A percentile compares a stretch with the other conserved stretches of the same genome.
phyloP scores from a whole-genome alignment of 2,113 vertebrate species.

The Syngnathus scovelli region DNA sequence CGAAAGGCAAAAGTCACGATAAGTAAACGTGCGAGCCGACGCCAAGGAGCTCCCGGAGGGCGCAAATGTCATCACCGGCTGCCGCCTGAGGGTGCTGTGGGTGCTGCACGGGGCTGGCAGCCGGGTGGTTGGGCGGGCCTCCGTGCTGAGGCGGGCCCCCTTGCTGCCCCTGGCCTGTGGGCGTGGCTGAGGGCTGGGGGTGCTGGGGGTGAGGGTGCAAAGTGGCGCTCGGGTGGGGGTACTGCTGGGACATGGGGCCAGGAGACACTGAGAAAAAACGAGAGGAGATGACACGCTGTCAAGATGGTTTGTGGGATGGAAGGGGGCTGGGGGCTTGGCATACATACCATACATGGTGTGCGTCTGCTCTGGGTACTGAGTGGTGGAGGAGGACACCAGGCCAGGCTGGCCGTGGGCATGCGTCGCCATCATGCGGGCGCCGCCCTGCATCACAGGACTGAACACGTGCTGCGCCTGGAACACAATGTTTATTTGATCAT shows the following conservation, averaged over 20 bases:
- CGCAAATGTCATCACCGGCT: constrained; percentile 38
- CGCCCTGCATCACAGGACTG: constrained; percentile 91
- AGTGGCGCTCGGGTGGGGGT: constrained; percentile 84
- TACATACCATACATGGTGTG: constrained; percentile 98
- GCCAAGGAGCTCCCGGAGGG: neutral
- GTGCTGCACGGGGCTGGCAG: constrained; percentile 94
- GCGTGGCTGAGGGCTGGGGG: constrained; percentile 94
- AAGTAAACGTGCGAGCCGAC: neutral
- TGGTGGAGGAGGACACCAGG: constrained; percentile 87
- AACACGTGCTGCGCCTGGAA: constrained; percentile 91
- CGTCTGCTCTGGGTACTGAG: constrained; percentile 95
- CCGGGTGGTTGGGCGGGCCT: constrained; percentile 83
- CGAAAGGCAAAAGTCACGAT: neutral
- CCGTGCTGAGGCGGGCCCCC: constrained; percentile 82
- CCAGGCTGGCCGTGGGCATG: constrained; percentile 86
- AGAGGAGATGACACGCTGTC: neutral
- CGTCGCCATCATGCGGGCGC: constrained; percentile 90
- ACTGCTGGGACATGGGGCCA: constrained; percentile 94
- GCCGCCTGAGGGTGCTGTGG: constrained; percentile 87
- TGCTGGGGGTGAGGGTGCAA: constrained; percentile 88
- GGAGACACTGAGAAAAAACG: constrained; percentile 79
- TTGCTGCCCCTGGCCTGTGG: constrained; percentile 87
- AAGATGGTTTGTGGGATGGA: neutral
- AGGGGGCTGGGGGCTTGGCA: too few species aligned
- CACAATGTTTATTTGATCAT: neutral